Evolutionary conservation across 2,888 invertebrate genomes (phyloP), one percentile per base, ranked within the genome.

Genomic region (Odiellus spinosus): DNA sequence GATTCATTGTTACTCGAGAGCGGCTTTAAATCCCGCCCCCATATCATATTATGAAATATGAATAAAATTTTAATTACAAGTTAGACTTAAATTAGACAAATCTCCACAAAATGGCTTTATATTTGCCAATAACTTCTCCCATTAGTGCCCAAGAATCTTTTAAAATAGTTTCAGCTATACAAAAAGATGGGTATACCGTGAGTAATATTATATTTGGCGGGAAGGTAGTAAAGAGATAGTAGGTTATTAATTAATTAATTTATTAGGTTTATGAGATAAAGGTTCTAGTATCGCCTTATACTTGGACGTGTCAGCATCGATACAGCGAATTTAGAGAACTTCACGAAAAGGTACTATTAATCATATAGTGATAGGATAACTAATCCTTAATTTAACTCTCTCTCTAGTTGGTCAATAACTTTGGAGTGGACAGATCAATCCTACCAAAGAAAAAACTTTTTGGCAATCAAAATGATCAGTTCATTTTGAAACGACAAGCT

Each of bases 401-500:
- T 8, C 12, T 34, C 0, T 55, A 66, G 66, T 71, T 91, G n/a
- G 79, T 84, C 0, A 64, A 72, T 3, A 80, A 83, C 58, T 81
- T 83, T 66, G 82, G 82, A 44, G 76, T 87, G 3, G 77, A 82
- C 6, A 85, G 82, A 63, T 85, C 84, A 59, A 71, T 87, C 49
- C 68, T 95, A 14, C 95, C 95, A 11, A 88, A 88, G 1, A 95
- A 96, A 67, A 91, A 90, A 69, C 73, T 87, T 3, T 80, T 91
- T 58, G 80, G 91, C 1, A 91, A 90, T 62, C 84, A 82, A 65
- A 82, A 83, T 53, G 83, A 85, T 1, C 72, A 76, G 47, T 95
- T 96, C 63, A 73, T 96, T 2, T 83, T 85, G 61, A 82, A 80
- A 59, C 74, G 93, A 45, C 76, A 83, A 49, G 72, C 75, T 53